phyloP scores from a whole-genome alignment of 1,140 invertebrate species.

The Parasteatoda tepidariorum region DNA sequence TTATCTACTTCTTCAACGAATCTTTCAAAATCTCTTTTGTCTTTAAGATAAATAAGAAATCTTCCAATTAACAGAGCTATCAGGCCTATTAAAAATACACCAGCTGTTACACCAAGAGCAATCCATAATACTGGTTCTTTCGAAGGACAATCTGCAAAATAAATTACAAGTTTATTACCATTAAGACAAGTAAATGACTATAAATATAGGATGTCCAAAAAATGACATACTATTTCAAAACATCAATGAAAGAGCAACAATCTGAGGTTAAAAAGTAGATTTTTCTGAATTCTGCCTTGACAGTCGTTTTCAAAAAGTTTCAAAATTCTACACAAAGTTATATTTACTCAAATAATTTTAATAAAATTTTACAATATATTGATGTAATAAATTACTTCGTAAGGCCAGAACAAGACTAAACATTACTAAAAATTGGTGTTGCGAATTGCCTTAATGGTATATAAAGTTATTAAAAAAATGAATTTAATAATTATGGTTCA shows the following conservation, averaged over 20 bases:
- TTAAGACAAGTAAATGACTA: background rate
- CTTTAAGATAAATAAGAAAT: slow-evolving; percentile 60
- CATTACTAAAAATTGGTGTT: too few relatives aligned
- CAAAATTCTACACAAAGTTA: too few relatives aligned
- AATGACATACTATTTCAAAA: background rate
- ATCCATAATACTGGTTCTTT: slow-evolving; percentile 56
- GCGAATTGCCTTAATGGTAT: too few relatives aligned
- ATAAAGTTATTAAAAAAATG: too few relatives aligned
- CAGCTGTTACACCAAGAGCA: slow-evolving; percentile 48
- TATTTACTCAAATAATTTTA: too few relatives aligned
- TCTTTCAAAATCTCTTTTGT: slow-evolving; percentile 56
- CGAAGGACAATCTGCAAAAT: slow-evolving; percentile 61
- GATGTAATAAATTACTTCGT: too few relatives aligned
- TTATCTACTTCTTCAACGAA: slow-evolving; percentile 60
- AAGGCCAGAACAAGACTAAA: too few relatives aligned
- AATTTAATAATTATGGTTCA: too few relatives aligned
- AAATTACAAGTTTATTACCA: background rate
- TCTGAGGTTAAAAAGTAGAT: background rate
- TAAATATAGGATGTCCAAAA: background rate
- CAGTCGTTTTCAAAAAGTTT: too few relatives aligned
- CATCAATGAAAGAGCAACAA: background rate
- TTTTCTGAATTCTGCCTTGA: too few relatives aligned
- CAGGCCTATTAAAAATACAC: slow-evolving; percentile 62
- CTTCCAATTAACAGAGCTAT: slow-evolving; percentile 55
- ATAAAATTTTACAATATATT: too few relatives aligned